These are phyloP conservation scores for Pungitius pungitius DNA, from an alignment of 2,113 vertebrate genomes.

Conservation along the genomic window DNA sequence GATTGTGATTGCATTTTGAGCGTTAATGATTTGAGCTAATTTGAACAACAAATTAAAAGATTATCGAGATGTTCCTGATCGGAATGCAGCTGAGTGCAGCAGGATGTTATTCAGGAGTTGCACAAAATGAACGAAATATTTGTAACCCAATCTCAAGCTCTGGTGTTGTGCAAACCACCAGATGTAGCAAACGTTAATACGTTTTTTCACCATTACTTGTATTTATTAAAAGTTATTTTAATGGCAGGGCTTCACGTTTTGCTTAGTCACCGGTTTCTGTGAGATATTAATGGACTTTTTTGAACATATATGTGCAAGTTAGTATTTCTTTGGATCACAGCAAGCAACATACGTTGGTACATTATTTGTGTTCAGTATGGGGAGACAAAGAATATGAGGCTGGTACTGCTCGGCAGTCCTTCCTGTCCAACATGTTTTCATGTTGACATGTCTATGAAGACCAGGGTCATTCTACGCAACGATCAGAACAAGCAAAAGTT, in stretches of 20 bases:
- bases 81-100: conserved; percentile 34
- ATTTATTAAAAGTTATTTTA: conserved; percentile 7
- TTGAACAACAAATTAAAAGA: conserved; percentile 26
- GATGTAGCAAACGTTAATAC: conserved; percentile 26
- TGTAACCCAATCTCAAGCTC: conserved; percentile 2
- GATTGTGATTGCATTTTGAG: conserved; percentile 47
- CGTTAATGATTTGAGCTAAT: conserved; percentile 29
- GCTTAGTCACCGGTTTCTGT: conserved; percentile 17
- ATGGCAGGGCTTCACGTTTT: conserved; percentile 5
- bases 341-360: background rate
- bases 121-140: conserved; percentile 29
- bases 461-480: background rate
- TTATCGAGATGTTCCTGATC: conserved; percentile 41
- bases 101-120: conserved; percentile 35
- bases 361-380: conserved; percentile 7
- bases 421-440: conserved; percentile 21
- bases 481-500: background rate
- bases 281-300: conserved; percentile 6
- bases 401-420: conserved; percentile 28
- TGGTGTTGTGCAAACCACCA: conserved; percentile 29
- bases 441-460: conserved; percentile 12
- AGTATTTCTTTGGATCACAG: background rate
- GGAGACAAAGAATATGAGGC: background rate
- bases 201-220: background rate
- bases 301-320: conserved; percentile 25